Evolutionary conservation across 2,113 vertebrate species (phyloP).

Genomic region (Megalops atlanticus): DNA sequence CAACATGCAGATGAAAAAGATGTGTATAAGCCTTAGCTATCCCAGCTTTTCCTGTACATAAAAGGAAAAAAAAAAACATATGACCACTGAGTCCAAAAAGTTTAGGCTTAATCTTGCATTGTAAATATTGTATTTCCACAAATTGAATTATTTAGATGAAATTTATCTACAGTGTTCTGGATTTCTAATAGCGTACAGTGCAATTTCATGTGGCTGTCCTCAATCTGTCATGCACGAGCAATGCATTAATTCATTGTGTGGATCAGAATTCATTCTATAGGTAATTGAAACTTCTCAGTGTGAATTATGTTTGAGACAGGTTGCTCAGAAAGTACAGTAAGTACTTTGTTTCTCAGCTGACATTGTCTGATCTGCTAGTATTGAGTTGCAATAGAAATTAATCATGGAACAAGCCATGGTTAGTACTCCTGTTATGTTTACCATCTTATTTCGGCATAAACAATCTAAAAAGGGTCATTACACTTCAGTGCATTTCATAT

Average conservation of each 20-base stretch:
- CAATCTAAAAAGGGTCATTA: too few species aligned
- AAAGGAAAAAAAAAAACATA: not conserved
- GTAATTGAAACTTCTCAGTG: not conserved
- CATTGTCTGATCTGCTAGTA: not conserved
- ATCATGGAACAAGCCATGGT: not conserved
- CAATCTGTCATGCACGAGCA: too few species aligned
- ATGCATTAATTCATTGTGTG: not conserved
- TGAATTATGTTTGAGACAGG: not conserved
- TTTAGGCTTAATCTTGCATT: not conserved
- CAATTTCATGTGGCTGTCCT: not conserved
- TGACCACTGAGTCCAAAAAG: too few species aligned
- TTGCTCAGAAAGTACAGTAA: not conserved
- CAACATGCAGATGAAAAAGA: not conserved
- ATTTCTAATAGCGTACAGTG: not conserved
- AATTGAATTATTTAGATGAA: not conserved
- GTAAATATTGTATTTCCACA: not conserved
- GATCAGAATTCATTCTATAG: not conserved
- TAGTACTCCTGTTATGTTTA: too few species aligned
- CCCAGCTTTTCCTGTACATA: not conserved
- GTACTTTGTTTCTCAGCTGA: too few species aligned
- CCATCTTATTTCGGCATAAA: too few species aligned
- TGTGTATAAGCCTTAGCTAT: not conserved
- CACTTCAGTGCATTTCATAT: too few species aligned
- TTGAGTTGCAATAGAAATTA: not conserved
- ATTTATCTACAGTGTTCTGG: not conserved